Evolutionary conservation across 2,113 vertebrate species (phyloP), one percentile per base, ranked within the genome.

Genomic region (Tenrec ecaudatus): DNA sequence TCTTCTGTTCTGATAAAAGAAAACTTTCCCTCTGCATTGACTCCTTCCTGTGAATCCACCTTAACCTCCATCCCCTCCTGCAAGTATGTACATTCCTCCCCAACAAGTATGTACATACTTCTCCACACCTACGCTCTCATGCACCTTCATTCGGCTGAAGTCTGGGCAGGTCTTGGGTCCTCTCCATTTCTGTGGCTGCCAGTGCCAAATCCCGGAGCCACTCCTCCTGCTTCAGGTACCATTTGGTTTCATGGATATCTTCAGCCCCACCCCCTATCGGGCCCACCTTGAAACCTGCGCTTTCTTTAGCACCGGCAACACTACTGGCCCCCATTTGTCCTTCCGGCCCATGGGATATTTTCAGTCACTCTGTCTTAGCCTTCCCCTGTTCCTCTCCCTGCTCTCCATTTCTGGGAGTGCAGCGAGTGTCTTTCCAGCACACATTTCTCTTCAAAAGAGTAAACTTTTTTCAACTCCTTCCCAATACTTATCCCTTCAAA

Each of bases 181-280:
- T n/a, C 31, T 17, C 22, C 1, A 19, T 47, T 1, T 2, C 2
- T 1, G 9, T 2, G 19, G 25, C 23, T 81, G 53, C 31, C 2
- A 2, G 17, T 12, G 64, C 7, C 69, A 25, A 33, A 10, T 7
- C 25, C 60, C 25, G 64, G 1, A 31, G 6, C 29, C 11, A 47
- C 1, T 10, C 64, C 16, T 10, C 64, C 16, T 83, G 22, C n/a
- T 77, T 60, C 29, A 33, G 12, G 25, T 31, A 4, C 3, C 20
- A 43, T 10, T 64, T 62, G 36, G 38, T 10, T 16, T 88, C 33
- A 16, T 11, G 19, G 14, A 36, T 31, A 15, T 76, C 27, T 33
- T 47, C 23, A 15, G 38, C 57, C 19, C 19, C 9, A 10, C 47
- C 47, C 47, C 47, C 9, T 14, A 53, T 10, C 16, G 12, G 47